These are phyloP conservation scores for Cisticola juncidis DNA, from an alignment of 2,113 vertebrate genomes.

Conservation along the genomic window DNA sequence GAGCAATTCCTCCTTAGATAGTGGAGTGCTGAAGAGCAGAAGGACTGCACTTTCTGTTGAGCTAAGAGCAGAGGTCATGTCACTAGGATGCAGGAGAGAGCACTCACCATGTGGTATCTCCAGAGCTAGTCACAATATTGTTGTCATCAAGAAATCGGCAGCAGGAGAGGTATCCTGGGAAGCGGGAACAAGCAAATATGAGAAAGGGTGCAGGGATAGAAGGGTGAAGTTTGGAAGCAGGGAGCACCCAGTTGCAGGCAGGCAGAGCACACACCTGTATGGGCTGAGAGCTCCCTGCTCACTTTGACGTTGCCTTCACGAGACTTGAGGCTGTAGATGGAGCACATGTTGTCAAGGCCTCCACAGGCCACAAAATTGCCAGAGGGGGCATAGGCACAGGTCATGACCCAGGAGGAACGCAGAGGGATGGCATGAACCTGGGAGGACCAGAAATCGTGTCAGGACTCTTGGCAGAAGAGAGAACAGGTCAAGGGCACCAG, in stretches of 20 bases:
- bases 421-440: slow-evolving; percentile 96
- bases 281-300: slow-evolving; percentile 92
- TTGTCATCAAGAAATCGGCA: slow-evolving; percentile 95
- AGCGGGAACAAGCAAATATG: not conserved
- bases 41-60: not conserved
- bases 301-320: slow-evolving; percentile 94
- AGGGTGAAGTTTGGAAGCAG: not conserved
- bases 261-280: slow-evolving; percentile 81
- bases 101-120: slow-evolving; percentile 94
- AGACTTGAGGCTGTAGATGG: slow-evolving; percentile 95
- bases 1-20: not conserved
- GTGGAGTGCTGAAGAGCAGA: not conserved
- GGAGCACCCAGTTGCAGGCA: not conserved
- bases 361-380: slow-evolving; percentile 97
- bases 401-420: slow-evolving; percentile 99
- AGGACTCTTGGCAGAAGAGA: not conserved
- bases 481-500: not conserved
- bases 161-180: slow-evolving; percentile 94
- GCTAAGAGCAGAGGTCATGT: not conserved
- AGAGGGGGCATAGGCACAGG: slow-evolving; percentile 94
- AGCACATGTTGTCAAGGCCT: slow-evolving; percentile 98
- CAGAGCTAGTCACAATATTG: slow-evolving; percentile 96
- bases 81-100: not conserved
- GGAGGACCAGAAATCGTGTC: not conserved
- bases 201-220: not conserved